These are phyloP conservation scores for Paratilapia polleni DNA, from an alignment of 2,113 vertebrate genomes.

Conservation along the genomic window DNA sequence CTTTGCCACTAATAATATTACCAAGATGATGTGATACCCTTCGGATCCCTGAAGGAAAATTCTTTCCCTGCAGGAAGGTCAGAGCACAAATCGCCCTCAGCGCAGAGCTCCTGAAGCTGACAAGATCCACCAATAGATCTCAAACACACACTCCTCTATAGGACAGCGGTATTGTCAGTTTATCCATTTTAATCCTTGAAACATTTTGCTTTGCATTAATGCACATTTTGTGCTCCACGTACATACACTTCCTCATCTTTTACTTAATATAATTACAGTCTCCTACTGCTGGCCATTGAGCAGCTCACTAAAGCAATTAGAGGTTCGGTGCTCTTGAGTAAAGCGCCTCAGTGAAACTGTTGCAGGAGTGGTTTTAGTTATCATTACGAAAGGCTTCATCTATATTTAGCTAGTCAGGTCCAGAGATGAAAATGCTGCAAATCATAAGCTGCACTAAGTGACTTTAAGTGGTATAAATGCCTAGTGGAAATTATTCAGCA, in stretches of 20 bases:
- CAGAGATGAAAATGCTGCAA: not conserved
- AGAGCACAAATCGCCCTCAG: slow-evolving; percentile 11
- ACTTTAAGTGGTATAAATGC: not conserved
- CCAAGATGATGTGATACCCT: slow-evolving; percentile 49
- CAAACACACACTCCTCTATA: not conserved
- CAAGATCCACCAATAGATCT: not conserved
- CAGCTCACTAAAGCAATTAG: slow-evolving; percentile 8
- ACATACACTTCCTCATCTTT: not conserved
- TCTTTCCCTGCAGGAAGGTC: slow-evolving; percentile 37
- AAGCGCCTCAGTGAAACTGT: not conserved
- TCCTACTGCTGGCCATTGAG: not conserved
- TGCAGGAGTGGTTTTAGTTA: slow-evolving; percentile 1
- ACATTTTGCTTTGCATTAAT: slow-evolving; percentile 11
- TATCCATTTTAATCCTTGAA: slow-evolving; percentile 26
- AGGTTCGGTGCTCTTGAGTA: not conserved
- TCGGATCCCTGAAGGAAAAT: slow-evolving; percentile 43
- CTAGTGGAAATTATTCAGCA: not conserved
- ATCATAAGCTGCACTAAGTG: not conserved
- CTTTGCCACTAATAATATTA: slow-evolving; percentile 43
- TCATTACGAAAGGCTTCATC: not conserved
- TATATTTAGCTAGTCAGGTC: not conserved
- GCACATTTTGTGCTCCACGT: not conserved
- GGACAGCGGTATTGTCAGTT: not conserved
- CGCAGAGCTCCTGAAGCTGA: not conserved
- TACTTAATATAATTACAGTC: slow-evolving; percentile 19